A percentile compares a stretch with the other conserved stretches of the same genome.
These are phyloP conservation scores for Tipula helvola DNA, from an alignment of 2,888 invertebrate species.

Conservation along the genomic window DNA sequence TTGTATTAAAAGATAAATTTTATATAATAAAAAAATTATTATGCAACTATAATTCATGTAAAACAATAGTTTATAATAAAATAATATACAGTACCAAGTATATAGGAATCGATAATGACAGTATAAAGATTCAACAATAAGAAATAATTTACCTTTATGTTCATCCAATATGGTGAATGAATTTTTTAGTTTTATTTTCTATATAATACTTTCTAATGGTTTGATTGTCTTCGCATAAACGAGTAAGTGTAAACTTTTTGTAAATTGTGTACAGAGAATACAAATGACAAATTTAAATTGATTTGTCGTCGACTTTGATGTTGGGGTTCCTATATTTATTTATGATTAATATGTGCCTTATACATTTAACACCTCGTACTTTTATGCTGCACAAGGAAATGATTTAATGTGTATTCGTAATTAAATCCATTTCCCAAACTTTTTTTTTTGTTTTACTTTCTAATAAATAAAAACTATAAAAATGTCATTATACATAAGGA, in stretches of 20 bases:
- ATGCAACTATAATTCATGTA: background rate
- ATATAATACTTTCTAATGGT: background rate
- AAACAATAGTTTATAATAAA: background rate
- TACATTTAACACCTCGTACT: too few species aligned
- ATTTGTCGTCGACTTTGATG: background rate
- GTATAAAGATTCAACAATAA: background rate
- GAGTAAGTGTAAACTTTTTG: background rate
- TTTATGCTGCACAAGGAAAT: too few species aligned
- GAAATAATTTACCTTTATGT: constrained; percentile 4
- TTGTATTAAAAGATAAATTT: background rate
- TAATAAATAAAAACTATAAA: too few species aligned
- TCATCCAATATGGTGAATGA: background rate
- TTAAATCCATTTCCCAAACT: too few species aligned
- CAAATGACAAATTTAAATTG: background rate
- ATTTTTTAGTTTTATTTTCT: background rate
- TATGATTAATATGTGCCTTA: background rate
- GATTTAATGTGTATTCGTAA: too few species aligned
- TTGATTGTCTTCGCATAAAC: background rate
- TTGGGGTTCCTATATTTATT: background rate
- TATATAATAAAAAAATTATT: background rate
- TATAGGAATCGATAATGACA: background rate
- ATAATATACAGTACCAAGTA: background rate
- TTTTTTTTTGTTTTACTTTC: too few species aligned
- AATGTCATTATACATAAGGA: too few species aligned
- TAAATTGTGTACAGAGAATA: background rate